Evolutionary conservation across 2,797 vertebrate species (phyloP), one percentile per base, ranked within the genome.

Genomic region (Alouatta caraya): DNA sequence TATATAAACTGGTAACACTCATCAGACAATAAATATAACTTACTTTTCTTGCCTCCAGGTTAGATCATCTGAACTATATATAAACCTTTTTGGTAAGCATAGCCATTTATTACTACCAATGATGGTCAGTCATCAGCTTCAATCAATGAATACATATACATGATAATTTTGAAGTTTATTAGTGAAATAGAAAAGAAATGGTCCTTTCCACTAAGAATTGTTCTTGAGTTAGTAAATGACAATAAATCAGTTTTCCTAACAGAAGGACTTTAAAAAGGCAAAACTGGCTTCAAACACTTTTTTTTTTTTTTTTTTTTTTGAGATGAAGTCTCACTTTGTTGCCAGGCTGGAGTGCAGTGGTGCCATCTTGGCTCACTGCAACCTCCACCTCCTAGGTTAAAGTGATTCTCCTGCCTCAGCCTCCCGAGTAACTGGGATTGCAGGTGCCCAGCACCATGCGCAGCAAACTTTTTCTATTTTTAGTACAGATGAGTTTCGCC

Each of bases 31-130:
- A 91, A 67, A 78, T 89, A 42, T 30, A 92, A 73, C 5, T 48
- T 80, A 83, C 19, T 91, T 95, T 95, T 94, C 84, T 90, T 93
- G 50, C 48, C n/a, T 90, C 70, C 8, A 89, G 67, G 33, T 57
- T 72, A 82, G 52, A 39, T 81, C 52, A 57, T 59, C 55, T 83
- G 61, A 92, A 91, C 39, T 14, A 64, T 30, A 88, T 8, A n/a
- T 73, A 79, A 87, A 39, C 57, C 80, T 88, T 75, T 50, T 88
- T 55, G 52, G 37, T 39, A 81, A 28, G 52, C 39, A 39, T 0
- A 30, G 2, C 1, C 46, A 37, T 80, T 46, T 39, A 84, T 37
- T 39, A 84, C 15, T 93, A 95, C 39, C 30, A 93, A 73, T 44
- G 30, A 0, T 88, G 19, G 55, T 5, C 5, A 30, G 52, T 8